Base-by-base conservation (phyloP, 53 echinoderm and acorn worm genomes). In the Patiria pectinifera region DNA sequence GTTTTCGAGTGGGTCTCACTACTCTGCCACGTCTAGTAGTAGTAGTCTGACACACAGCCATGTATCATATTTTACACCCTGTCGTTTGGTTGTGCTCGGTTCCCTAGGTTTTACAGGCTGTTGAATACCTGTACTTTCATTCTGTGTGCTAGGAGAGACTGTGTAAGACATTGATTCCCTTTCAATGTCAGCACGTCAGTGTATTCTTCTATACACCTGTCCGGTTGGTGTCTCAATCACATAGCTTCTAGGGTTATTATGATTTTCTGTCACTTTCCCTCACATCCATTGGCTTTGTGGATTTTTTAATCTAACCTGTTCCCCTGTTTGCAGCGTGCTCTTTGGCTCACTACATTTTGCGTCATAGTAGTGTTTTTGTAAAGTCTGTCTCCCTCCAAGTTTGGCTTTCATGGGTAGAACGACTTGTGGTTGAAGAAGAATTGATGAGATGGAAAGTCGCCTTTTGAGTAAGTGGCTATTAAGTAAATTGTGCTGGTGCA, bases 301-400 rank as follows among this genome's bases (percentile, higher is more conserved):
- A 14, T 77, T 77, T 77, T 26, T 25, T 4, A 77, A 77, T 77
- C 24, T 77, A 25, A 77, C 77, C 26, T 23, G 25, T 77, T 16
- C 43, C 60, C 60, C 60, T 7, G 60, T 59, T 11, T 59, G 60
- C 60, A 59, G 60, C 11, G 60, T 59, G 11, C 60, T 59, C 60
- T 59, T 59, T 59, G 60, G 6, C 60, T 59, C 11, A n/a, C n/a
- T n/a, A n/a, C n/a, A n/a, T n/a, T n/a, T n/a, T n/a, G n/a, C n/a
- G n/a, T n/a, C n/a, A n/a, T 91, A 84, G 84, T 91, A 91, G 84
- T 84, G 84, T 91, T 91, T 91, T 74, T 91, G 92, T 72, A 53
- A 58, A 62, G 48, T 62, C 49, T 91, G 92, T 83, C 92, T 91
- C 24, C 49, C 60, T 22, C 49, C 48, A n/a, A n/a, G n/a, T n/a